Evolutionary conservation across 2,113 vertebrate genomes (phyloP).

Genomic region (Mola mola): DNA sequence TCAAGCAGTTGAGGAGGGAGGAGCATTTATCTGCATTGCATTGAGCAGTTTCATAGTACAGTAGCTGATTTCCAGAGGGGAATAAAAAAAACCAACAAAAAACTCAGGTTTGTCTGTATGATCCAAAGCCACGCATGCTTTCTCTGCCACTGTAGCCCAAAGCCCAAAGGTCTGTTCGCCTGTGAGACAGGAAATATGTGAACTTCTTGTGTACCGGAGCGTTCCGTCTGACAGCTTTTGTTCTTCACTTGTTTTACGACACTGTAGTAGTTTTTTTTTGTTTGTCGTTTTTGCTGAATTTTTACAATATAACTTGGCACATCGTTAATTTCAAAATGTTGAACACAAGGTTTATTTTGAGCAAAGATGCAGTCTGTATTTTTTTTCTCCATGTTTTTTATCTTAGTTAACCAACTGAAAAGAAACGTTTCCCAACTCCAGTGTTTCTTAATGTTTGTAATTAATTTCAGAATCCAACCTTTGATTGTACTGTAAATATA

Average conservation of each 20-base stretch:
- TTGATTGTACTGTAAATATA: conserved; percentile 80
- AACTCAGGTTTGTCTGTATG: conserved; percentile 57
- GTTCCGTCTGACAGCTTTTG: conserved; percentile 11
- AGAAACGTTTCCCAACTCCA: neutral
- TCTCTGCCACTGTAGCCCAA: conserved; percentile 9
- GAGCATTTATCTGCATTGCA: conserved; percentile 24
- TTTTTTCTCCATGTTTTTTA: conserved; percentile 12
- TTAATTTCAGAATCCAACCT: conserved; percentile 21
- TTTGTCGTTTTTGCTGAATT: conserved; percentile 34
- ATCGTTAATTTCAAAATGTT: conserved; percentile 45
- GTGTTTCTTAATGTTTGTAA: conserved; percentile 22
- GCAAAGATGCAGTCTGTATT: conserved; percentile 22
- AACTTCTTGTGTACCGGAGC: conserved; percentile 27
- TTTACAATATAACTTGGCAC: conserved; percentile 47
- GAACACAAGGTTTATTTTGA: conserved; percentile 32
- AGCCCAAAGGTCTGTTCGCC: conserved; percentile 5
- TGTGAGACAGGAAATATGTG: conserved; percentile 30
- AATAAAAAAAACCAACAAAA: conserved; percentile 27
- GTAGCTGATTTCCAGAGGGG: conserved; percentile 22
- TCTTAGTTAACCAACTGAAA: conserved; percentile 3
- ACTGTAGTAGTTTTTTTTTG: conserved; percentile 41
- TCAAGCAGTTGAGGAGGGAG: conserved; percentile 17
- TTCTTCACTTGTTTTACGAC: conserved; percentile 20
- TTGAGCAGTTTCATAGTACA: conserved; percentile 23
- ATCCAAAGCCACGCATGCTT: conserved; percentile 33